Evolutionary conservation across 2,797 vertebrate genomes (phyloP), one percentile per base, ranked within the genome.

Genomic region (Stomatorhinus walkeri): DNA sequence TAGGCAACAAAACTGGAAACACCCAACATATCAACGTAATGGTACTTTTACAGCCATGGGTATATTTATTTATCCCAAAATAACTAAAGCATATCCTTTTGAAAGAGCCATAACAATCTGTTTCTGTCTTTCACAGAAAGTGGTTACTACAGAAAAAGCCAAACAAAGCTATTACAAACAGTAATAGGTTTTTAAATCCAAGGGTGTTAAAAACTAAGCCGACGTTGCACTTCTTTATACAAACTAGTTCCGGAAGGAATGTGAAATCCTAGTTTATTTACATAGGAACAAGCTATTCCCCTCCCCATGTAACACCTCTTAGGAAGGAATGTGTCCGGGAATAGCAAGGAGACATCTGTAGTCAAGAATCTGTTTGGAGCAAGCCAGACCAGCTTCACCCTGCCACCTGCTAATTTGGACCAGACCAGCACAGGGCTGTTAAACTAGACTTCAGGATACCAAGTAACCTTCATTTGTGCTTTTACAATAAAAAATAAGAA

Each of bases 331-430:
- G 84, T 16, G 84, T 85, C 84, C 84, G 10, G 59, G 40, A 68
- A 88, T 68, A 68, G 87, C 87, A 88, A 68, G 87, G 61, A 54
- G 87, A 46, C 43, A 49, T 54, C 61, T 88, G 56, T 22, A 49
- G 68, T 81, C 79, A 56, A 83, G 19, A 24, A 85, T 54, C n/a
- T 14, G n/a, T 89, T 24, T 85, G 81, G 88, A 85, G 36, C 32
- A 36, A 49, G 14, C 85, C 81, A 81, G 85, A 84, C 54, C 56
- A 49, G 36, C 52, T 46, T 85, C 22, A 49, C 43, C 79, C 40
- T 46, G 52, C 59, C 54, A 87, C 56, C 84, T 85, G 46, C 84
- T 85, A 85, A 85, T 85, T 54, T 85, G 84, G 84, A 85, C 24
- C 46, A 54, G 84, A 52, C 49, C 49, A 54, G 49, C 5, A 46